Base-by-base conservation (phyloP, 2,113 vertebrate species). In the Delphinapterus leucas region DNA sequence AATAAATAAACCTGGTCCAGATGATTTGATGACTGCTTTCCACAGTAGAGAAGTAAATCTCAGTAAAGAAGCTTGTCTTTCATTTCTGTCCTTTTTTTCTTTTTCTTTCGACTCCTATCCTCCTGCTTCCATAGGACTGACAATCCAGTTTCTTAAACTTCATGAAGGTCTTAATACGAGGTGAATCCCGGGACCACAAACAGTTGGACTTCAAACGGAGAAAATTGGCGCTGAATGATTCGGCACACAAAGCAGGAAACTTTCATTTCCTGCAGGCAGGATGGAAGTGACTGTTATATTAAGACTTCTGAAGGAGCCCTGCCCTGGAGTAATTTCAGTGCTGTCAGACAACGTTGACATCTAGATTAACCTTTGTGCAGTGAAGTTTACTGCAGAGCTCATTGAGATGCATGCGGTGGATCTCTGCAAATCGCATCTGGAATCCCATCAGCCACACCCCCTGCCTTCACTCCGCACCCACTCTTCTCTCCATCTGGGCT, bases 321-420 rank as follows among this genome's bases (percentile, higher is more conserved):
- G 97, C 98, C 98, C 98, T 0, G 92, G 98, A 98, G 98, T 98
- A 98, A 99, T 98, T 98, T 98, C 97, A 97, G 97, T 92, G 97
- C 98, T 98, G 98, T 99, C 98, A 98, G 98, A 96, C 97, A 96
- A 97, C 89, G 98, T 97, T 98, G 98, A 99, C 98, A 98, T 98
- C 98, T 98, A 98, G 98, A 98, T 99, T 99, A 99, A 99, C 98
- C 99, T 98, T 97, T 98, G 98, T 93, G 98, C 98, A 96, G 98
- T 96, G 97, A 98, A 97, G 97, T 98, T 98, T 95, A 98, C 97
- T 97, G 98, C 97, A 97, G 84, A 93, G 84, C 98, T 99, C 97
- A 98, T 99, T 98, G 98, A 98, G 97, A 99, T 98, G 98, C 98
- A 94, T 96, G 96, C 65, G 84, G 84, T 76, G 70, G 92, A 94